These are phyloP conservation scores for Xiphophorus couchianus DNA, from an alignment of 2,113 vertebrate genomes.

Conservation along the genomic window DNA sequence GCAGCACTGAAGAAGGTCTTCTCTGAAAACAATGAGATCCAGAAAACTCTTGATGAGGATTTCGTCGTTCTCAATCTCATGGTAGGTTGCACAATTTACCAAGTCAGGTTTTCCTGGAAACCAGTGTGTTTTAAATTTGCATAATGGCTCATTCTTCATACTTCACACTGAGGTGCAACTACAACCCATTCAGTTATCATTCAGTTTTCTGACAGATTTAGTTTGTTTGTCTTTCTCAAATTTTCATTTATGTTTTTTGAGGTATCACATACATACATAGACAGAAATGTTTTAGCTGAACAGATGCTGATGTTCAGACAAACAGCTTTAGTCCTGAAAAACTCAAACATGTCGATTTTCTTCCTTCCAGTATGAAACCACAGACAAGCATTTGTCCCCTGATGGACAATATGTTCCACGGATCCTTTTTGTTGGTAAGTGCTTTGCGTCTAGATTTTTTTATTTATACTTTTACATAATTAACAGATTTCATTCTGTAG, in stretches of 20 bases:
- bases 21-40: constrained; percentile 85
- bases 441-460: not conserved
- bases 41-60: constrained; percentile 87
- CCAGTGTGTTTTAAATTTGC: not conserved
- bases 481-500: no score
- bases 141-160: not conserved
- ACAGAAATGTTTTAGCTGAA: no score
- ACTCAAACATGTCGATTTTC: not conserved
- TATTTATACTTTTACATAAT: no score
- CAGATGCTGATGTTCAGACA: no score
- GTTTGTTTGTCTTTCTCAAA: no score
- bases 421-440: constrained; percentile 94
- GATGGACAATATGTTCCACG: constrained; percentile 96
- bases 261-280: no score
- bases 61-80: constrained; percentile 92
- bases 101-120: not conserved
- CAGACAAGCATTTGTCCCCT: constrained; percentile 92
- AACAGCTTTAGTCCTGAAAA: not conserved
- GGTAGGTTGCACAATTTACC: constrained; percentile 76
- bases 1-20: constrained; percentile 90
- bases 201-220: no score
- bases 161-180: not conserved
- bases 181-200: not conserved
- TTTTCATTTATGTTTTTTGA: no score
- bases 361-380: constrained; percentile 90